Conservation (phyloP, 2,888 invertebrate species). For the Pimpla rufipes region DNA sequence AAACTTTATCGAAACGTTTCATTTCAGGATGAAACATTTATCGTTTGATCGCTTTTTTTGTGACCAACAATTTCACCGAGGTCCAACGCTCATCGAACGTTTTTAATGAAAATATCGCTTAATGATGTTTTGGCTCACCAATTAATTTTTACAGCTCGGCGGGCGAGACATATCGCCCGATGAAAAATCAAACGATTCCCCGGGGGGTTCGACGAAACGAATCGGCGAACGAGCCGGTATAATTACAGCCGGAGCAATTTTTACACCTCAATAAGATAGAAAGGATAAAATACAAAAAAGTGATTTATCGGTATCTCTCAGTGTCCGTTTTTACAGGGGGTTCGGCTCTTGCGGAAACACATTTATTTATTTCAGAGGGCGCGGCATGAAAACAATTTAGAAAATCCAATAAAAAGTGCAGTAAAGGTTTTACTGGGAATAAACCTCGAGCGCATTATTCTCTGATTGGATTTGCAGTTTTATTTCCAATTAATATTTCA, state of each 20-base stretch:
- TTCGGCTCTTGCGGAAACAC: background rate
- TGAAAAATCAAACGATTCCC: background rate
- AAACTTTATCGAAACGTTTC: too few relatives aligned
- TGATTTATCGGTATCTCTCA: background rate
- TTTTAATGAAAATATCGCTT: background rate
- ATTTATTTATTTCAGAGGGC: background rate
- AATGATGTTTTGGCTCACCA: background rate
- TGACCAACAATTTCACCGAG: too few relatives aligned
- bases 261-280: background rate
- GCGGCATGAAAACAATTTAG: background rate
- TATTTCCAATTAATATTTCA: background rate
- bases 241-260: background rate
- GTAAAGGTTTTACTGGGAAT: background rate
- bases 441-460: background rate
- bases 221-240: background rate
- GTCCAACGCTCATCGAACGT: too few relatives aligned
- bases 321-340: background rate
- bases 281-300: background rate
- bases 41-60: too few relatives aligned
- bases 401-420: background rate
- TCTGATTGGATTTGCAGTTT: conserved; percentile 5
- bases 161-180: background rate
- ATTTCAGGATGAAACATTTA: too few relatives aligned
- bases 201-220: background rate
- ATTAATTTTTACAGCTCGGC: background rate